A percentile compares a stretch with the other conserved stretches of the same genome.
phyloP scores from a whole-genome alignment of 2,888 invertebrate genomes.

The Nemapogon koenigi region DNA sequence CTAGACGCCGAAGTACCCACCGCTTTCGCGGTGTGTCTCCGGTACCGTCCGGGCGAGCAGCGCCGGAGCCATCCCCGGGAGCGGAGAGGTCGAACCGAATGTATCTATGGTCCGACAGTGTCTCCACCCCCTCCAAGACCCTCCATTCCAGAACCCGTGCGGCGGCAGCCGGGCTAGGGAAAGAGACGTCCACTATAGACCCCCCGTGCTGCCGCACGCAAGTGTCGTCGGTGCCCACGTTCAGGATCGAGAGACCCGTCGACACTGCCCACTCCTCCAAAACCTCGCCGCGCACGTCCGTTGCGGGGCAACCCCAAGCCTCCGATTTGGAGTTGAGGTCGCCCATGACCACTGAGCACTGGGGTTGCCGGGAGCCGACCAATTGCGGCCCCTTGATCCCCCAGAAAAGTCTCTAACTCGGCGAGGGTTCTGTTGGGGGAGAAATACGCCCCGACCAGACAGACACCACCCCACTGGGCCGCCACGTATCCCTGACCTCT shows the following conservation, averaged over 20 bases:
- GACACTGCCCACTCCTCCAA: conserved; percentile 15
- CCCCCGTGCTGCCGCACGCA: conserved; percentile 18
- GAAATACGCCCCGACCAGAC: conserved; percentile 16
- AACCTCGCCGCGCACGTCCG: conserved; percentile 12
- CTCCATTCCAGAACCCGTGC: conserved; percentile 12
- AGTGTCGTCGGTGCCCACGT: conserved; percentile 15
- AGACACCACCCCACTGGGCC: conserved; percentile 4
- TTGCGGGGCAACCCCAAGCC: conserved; percentile 9
- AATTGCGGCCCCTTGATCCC: conserved; percentile 6
- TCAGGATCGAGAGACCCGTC: conserved; percentile 11
- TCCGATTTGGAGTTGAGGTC: conserved; percentile 16
- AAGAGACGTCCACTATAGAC: conserved; percentile 17
- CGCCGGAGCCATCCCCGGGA: neutral
- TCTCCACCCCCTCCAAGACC: conserved; percentile 14
- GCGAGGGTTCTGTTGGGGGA: conserved; percentile 16
- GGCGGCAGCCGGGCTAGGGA: conserved; percentile 12
- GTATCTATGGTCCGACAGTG: conserved; percentile 15
- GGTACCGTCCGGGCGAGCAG: neutral
- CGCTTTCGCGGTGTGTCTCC: conserved; percentile 4
- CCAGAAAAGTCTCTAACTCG: conserved; percentile 17
- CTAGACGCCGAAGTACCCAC: conserved; percentile 13
- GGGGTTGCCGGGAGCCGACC: conserved; percentile 1
- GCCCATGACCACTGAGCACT: conserved; percentile 10
- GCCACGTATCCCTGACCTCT: conserved; percentile 9
- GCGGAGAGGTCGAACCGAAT: conserved; percentile 1